These are phyloP conservation scores for Ernsta delagoae DNA, from an alignment of 2,888 invertebrate species.

Conservation along the genomic window DNA sequence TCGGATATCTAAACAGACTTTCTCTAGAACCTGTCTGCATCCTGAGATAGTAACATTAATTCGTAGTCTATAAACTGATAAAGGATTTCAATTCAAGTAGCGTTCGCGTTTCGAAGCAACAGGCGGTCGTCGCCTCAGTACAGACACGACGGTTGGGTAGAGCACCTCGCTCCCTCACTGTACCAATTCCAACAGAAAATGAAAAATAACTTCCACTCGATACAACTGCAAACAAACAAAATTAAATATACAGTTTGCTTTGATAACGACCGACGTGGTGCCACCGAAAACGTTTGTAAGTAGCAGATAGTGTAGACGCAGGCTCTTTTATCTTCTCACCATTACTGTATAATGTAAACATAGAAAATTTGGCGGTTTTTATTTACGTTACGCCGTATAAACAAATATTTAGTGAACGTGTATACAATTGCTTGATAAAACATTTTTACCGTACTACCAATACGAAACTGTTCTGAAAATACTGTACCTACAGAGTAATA, in stretches of 20 bases:
- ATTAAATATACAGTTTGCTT: constrained; percentile 47
- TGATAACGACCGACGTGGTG: constrained; percentile 51
- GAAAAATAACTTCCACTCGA: constrained; percentile 37
- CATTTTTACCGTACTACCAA: constrained; percentile 16
- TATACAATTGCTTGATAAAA: constrained; percentile 19
- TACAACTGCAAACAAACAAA: constrained; percentile 42
- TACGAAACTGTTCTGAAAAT: neutral
- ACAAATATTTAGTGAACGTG: constrained; percentile 45
- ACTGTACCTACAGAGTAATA: neutral
- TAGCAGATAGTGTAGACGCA: constrained; percentile 46
- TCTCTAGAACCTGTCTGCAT: constrained; percentile 6
- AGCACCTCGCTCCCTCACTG: constrained; percentile 40
- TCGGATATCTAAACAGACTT: neutral
- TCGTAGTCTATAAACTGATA: constrained; percentile 13
- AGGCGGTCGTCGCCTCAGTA: constrained; percentile 41
- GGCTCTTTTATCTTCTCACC: constrained; percentile 55
- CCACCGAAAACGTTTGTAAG: constrained; percentile 54
- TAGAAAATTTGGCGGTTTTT: constrained; percentile 52
- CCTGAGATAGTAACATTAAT: constrained; percentile 7
- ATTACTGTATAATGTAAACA: constrained; percentile 59
- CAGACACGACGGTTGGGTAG: constrained; percentile 43
- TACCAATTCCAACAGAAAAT: constrained; percentile 26
- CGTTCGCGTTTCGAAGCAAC: constrained; percentile 34
- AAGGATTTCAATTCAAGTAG: constrained; percentile 7
- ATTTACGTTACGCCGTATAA: constrained; percentile 51